Base-by-base conservation (phyloP, 30 jellyfish, hydroid and myxozoan genomes). In the Cassiopea andromeda region DNA sequence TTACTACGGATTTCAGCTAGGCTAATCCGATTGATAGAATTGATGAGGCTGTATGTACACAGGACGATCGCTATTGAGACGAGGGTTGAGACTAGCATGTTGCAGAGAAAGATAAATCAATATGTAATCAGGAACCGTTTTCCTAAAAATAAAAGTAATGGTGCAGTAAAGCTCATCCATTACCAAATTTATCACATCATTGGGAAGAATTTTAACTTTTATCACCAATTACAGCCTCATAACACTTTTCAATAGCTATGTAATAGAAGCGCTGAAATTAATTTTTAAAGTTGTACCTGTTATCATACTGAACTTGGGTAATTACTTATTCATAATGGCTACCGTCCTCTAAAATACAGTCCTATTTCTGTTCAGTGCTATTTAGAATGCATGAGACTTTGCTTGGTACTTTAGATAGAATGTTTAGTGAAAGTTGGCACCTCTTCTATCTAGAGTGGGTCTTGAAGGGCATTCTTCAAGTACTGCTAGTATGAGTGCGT, bases 231-330 rank as follows among this genome's bases (percentile, higher is more conserved):
- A 70, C 15, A 7, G 2, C 54, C 17, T 54, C 50, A 70, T 5
- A 70, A 27, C 19, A 17, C 43, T 13, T 7, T 17, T 17, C 73
- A 64, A 64, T 64, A 27, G 73, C 43, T 17, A 64, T 64, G 73
- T 27, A 64, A 64, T 64, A 2, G 43, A 9, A 17, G 73, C 73
- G 88, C 4, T 44, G 88, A 79, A 57, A 18, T 70, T 10, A 50
- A 50, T 45, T 12, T 60, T 47, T 19, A 75, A 6, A n/a, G 69
- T 17, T 46, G 19, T 49, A 85, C 93, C 93, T 76, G 87, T 85
- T 64, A 76, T 72, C 92, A 71, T 76, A 83, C 87, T 44, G 82
- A 74, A 85, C 44, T 27, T 59, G 93, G 38, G 87, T 85, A 58
- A 76, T 75, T 60, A 76, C 15, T 66, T 76, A 76, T 85, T 85